phyloP scores from a whole-genome alignment of 2,888 invertebrate genomes.

The Pterostichus madidus region DNA sequence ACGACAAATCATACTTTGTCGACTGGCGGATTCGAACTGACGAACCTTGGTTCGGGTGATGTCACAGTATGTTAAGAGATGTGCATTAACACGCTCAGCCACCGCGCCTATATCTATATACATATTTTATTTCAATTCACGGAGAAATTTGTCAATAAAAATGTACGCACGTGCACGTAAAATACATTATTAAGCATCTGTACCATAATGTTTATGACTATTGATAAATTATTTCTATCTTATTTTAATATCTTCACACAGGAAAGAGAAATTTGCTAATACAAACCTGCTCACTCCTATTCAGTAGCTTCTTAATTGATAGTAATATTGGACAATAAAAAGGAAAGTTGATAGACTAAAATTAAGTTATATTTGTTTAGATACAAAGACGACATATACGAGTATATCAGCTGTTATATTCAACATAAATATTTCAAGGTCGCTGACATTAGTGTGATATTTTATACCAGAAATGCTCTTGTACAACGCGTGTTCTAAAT shows the following conservation, averaged over 20 bases:
- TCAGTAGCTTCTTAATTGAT: conserved; percentile 10
- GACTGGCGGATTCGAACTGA: no score
- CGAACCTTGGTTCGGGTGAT: no score
- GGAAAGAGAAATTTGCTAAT: neutral
- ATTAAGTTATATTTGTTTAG: neutral
- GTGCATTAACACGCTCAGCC: no score
- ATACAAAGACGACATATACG: neutral
- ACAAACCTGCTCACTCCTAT: neutral
- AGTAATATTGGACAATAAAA: conserved; percentile 8
- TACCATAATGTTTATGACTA: neutral
- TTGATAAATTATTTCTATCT: neutral
- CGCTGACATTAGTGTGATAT: neutral
- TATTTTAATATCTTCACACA: neutral
- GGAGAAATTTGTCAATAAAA: conserved; percentile 4
- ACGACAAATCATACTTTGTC: no score
- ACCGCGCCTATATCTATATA: no score
- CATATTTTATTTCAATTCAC: neutral
- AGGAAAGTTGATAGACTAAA: conserved; percentile 7
- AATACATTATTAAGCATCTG: neutral
- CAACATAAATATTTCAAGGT: neutral
- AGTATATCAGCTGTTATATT: neutral
- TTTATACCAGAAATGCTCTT: neutral
- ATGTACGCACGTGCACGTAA: neutral
- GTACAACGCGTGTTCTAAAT: neutral
- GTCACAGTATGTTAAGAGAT: no score